phyloP scores from a whole-genome alignment of 2,888 invertebrate genomes.

The Linyphia triangularis region DNA sequence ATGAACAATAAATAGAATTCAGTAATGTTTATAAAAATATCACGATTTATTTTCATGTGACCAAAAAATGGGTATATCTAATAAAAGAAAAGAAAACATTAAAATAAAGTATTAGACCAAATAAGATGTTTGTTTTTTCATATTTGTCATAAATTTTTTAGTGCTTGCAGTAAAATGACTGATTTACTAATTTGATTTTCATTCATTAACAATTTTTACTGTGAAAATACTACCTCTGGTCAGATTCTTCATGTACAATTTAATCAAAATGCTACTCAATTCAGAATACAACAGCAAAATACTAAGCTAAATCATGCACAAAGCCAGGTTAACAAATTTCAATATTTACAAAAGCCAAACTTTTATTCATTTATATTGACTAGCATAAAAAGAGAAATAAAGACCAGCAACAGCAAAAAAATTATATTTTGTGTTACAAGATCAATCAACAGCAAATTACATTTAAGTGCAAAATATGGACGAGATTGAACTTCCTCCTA shows the following conservation, averaged over 20 bases:
- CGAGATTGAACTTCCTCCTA: background rate
- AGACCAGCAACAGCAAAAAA: constrained; percentile 11
- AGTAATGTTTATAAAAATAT: background rate
- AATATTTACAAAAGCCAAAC: constrained; percentile 44
- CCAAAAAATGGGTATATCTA: background rate
- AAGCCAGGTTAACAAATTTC: constrained; percentile 36
- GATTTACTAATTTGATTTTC: background rate
- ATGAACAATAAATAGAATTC: background rate
- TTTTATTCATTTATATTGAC: constrained; percentile 52
- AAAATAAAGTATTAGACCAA: background rate
- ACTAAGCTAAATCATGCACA: constrained; percentile 42
- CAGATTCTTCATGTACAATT: constrained; percentile 26
- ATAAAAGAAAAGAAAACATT: background rate
- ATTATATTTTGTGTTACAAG: constrained; percentile 37
- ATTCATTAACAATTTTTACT: background rate
- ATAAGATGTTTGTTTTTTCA: background rate
- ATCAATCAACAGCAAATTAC: constrained; percentile 8
- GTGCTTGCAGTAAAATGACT: background rate
- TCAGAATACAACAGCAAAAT: constrained; percentile 30
- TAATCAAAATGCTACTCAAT: constrained; percentile 43
- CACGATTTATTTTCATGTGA: background rate
- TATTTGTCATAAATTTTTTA: background rate
- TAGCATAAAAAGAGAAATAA: constrained; percentile 59
- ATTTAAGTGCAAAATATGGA: background rate
- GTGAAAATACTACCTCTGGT: constrained; percentile 4